Conservation (phyloP, 2,888 invertebrate species). For the Apeira syringaria region DNA sequence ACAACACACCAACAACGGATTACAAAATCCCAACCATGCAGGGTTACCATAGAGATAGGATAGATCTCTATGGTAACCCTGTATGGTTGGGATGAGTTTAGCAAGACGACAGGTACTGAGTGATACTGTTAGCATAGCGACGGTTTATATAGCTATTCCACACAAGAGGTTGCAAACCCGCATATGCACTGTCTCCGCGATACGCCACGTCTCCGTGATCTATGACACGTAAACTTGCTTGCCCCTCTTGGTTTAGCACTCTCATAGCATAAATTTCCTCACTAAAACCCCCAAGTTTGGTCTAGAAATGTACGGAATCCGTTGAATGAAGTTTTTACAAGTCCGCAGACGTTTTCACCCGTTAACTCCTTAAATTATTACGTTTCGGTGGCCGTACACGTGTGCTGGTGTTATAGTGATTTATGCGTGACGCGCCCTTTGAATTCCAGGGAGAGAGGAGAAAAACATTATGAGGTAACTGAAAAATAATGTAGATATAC, state of each 20-base stretch:
- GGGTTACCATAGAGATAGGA: no score
- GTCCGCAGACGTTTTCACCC: conserved; percentile 55
- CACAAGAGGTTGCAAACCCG: conserved; percentile 36
- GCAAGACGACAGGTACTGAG: conserved; percentile 7
- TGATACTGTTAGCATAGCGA: background rate
- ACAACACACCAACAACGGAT: no score
- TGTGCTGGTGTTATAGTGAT: conserved; percentile 51
- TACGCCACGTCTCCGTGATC: conserved; percentile 72
- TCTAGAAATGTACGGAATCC: conserved; percentile 68
- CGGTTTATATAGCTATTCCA: conserved; percentile 20
- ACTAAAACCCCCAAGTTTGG: conserved; percentile 68
- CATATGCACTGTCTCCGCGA: conserved; percentile 63
- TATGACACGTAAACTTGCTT: conserved; percentile 66
- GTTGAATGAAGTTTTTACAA: conserved; percentile 70
- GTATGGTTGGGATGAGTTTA: no score
- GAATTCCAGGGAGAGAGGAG: conserved; percentile 13
- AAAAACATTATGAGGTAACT: conserved; percentile 18
- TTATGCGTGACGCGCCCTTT: conserved; percentile 41
- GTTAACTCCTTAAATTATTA: conserved; percentile 69
- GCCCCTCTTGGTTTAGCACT: conserved; percentile 70
- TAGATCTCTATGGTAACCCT: no score
- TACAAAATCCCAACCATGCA: no score
- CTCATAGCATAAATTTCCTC: conserved; percentile 70
- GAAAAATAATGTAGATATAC: conserved; percentile 18
- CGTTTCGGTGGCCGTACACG: conserved; percentile 54